Conservation (phyloP, 2,797 vertebrate species). For the Silurus aristotelis region DNA sequence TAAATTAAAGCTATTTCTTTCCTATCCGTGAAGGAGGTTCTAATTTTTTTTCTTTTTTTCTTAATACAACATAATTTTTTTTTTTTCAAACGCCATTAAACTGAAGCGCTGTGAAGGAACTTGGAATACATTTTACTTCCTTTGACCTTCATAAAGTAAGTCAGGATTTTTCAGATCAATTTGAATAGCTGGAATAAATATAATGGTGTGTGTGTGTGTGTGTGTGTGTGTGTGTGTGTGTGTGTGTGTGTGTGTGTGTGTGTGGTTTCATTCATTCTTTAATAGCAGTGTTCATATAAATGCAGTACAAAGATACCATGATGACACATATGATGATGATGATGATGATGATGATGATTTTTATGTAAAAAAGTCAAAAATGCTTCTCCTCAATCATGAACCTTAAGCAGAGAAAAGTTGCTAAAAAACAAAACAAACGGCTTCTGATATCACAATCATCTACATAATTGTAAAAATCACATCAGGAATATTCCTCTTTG, state of each 20-base stretch:
- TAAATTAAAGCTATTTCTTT: no score
- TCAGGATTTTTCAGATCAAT: slow-evolving; percentile 17
- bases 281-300: not conserved
- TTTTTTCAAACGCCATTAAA: not conserved
- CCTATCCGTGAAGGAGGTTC: no score
- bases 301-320: not conserved
- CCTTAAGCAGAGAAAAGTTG: no score
- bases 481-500: not conserved
- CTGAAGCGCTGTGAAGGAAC: slow-evolving; percentile 57
- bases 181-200: not conserved
- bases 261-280: not conserved
- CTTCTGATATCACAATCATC: no score
- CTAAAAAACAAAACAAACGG: no score
- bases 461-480: no score
- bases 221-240: slow-evolving; percentile 4
- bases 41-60: no score
- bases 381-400: no score
- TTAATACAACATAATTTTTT: no score
- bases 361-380: not conserved
- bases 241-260: not conserved
- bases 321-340: not conserved
- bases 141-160: slow-evolving; percentile 80
- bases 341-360: not conserved
- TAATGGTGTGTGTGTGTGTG: not conserved
- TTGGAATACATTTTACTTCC: slow-evolving; percentile 72